Evolutionary conservation across 1,140 invertebrate species (phyloP).

Genomic region (Phthorimaea operculella): DNA sequence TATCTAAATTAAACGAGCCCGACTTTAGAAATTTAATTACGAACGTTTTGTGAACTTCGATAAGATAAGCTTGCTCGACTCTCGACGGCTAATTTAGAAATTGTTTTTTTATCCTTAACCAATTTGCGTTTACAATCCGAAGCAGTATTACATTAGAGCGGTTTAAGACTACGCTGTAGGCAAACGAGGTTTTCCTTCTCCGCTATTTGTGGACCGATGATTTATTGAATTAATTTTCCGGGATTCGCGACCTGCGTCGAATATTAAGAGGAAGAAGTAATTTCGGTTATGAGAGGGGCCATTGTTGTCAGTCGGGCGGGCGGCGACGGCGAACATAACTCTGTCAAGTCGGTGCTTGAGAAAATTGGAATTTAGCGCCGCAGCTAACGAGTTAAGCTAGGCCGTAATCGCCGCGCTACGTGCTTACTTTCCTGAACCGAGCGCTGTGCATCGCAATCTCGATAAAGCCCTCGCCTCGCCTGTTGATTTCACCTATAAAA

Average conservation of each 20-base stretch:
- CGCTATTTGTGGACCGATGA: slow-evolving; percentile 44
- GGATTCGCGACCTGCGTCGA: slow-evolving; percentile 42
- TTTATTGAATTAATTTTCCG: slow-evolving; percentile 60
- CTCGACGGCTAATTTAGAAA: slow-evolving; percentile 1
- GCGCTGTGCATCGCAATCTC: neutral
- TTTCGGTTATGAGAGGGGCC: slow-evolving; percentile 46
- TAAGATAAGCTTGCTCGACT: slow-evolving; percentile 15
- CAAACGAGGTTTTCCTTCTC: slow-evolving; percentile 36
- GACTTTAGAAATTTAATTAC: slow-evolving; percentile 20
- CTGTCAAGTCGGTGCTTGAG: slow-evolving; percentile 26
- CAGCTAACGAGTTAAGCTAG: slow-evolving; percentile 30
- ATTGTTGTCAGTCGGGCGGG: slow-evolving; percentile 38
- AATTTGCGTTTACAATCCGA: slow-evolving; percentile 22
- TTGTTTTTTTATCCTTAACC: slow-evolving; percentile 5
- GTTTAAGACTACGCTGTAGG: slow-evolving; percentile 30
- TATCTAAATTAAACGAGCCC: slow-evolving; percentile 19
- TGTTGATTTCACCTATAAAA: neutral
- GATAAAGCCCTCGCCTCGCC: slow-evolving; percentile 1
- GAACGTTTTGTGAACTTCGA: slow-evolving; percentile 13
- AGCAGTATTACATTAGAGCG: slow-evolving; percentile 29
- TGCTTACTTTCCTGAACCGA: neutral
- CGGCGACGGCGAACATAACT: slow-evolving; percentile 33
- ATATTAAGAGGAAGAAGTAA: slow-evolving; percentile 52
- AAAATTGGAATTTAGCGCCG: slow-evolving; percentile 32
- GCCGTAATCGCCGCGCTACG: slow-evolving; percentile 14